A percentile compares a stretch with the other conserved stretches of the same genome.
phyloP scores from a whole-genome alignment of 2,797 vertebrate genomes.

The Enteromius treurensis region DNA sequence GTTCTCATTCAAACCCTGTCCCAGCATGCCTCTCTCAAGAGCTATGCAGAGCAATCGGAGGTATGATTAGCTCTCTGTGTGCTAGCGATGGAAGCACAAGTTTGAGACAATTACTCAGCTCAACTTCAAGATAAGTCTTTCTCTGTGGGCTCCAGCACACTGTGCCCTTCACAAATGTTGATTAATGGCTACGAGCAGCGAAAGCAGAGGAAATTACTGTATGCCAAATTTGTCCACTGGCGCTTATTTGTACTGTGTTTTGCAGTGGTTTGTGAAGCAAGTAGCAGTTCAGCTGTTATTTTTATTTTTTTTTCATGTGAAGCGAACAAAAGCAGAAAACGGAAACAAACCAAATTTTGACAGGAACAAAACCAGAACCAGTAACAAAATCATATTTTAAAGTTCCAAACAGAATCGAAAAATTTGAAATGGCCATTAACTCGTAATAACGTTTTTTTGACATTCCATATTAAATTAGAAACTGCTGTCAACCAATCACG shows the following conservation, averaged over 20 bases:
- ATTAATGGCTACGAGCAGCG: conserved; percentile 49
- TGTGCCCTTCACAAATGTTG: conserved; percentile 36
- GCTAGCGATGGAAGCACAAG: conserved; percentile 46
- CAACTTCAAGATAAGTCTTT: conserved; percentile 34
- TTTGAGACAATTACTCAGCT: conserved; percentile 50
- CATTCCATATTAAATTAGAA: no score
- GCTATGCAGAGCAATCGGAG: conserved; percentile 41
- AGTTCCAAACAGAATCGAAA: no score
- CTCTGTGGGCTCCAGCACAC: conserved; percentile 16
- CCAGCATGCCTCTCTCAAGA: conserved; percentile 57
- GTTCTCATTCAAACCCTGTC: conserved; percentile 49
- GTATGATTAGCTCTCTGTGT: conserved; percentile 54
- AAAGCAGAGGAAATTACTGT: conserved; percentile 51
- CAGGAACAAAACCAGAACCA: no score
- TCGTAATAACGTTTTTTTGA: no score
- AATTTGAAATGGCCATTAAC: no score
- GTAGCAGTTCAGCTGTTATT: conserved; percentile 20
- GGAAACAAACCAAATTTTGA: no score
- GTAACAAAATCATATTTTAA: no score
- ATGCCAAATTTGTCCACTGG: conserved; percentile 42
- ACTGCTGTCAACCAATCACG: no score
- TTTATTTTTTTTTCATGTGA: conserved; percentile 14
- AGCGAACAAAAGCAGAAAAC: no score
- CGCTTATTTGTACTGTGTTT: conserved; percentile 52
- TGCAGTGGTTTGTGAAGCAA: conserved; percentile 35